These are phyloP conservation scores for Urosaurus nigricauda DNA, from an alignment of 2,797 vertebrate species.

Conservation along the genomic window DNA sequence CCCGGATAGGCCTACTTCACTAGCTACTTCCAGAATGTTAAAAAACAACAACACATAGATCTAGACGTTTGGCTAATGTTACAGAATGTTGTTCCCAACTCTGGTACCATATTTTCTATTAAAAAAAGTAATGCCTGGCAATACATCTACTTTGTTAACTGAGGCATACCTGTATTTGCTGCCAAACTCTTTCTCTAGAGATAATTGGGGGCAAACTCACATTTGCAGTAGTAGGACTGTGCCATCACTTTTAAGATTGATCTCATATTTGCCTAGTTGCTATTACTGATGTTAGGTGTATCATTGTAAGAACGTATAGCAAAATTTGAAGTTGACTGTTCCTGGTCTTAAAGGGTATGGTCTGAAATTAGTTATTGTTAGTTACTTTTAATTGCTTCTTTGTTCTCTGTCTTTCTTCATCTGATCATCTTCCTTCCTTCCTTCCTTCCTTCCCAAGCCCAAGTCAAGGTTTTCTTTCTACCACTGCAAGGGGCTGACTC, in stretches of 20 bases:
- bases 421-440: no score
- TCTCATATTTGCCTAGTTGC: not conserved
- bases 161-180: not conserved
- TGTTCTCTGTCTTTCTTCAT: no score
- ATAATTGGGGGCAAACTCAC: not conserved
- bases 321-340: constrained; percentile 18
- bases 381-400: no score
- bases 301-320: constrained; percentile 53
- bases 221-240: not conserved
- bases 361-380: not conserved
- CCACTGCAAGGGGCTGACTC: not conserved
- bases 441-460: not conserved
- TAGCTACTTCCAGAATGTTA: no score
- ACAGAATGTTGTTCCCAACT: no score
- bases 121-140: no score
- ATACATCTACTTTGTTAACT: no score
- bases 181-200: not conserved
- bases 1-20: no score
- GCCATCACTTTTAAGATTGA: not conserved
- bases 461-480: not conserved
- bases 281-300: not conserved
- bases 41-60: no score
- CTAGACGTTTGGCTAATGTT: no score
- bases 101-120: no score
- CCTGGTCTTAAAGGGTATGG: constrained; percentile 39